Evolutionary conservation across 2,888 invertebrate species (phyloP).

Genomic region (Myathropa florea): DNA sequence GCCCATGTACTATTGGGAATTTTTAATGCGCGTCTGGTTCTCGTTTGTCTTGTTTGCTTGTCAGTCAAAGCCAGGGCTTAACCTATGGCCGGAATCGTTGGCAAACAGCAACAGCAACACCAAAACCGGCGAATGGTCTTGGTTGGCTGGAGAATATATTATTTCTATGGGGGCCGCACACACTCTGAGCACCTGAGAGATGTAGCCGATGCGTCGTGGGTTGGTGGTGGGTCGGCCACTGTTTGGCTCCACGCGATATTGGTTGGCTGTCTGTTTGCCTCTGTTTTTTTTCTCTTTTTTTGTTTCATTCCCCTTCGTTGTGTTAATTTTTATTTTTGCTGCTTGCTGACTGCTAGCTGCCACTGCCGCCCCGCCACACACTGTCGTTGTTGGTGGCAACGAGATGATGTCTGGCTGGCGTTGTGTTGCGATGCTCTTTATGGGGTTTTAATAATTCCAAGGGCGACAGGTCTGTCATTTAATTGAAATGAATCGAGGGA

Average conservation of each 20-base stretch:
- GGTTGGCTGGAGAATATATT: slow-evolving; percentile 63
- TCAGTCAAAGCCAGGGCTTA: slow-evolving; percentile 66
- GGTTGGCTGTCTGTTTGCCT: slow-evolving; percentile 26
- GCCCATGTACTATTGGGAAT: slow-evolving; percentile 65
- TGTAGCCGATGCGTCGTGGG: neutral
- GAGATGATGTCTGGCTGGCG: neutral
- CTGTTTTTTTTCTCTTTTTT: slow-evolving; percentile 17
- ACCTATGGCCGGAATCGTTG: slow-evolving; percentile 60
- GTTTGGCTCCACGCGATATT: slow-evolving; percentile 64
- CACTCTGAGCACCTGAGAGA: slow-evolving; percentile 31
- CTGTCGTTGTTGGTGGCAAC: neutral
- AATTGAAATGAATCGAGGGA: slow-evolving; percentile 66
- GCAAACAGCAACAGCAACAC: slow-evolving; percentile 11
- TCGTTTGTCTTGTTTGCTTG: slow-evolving; percentile 70
- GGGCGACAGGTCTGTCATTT: slow-evolving; percentile 66
- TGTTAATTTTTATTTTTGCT: slow-evolving; percentile 19
- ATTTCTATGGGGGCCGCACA: slow-evolving; percentile 15
- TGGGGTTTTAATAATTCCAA: slow-evolving; percentile 63
- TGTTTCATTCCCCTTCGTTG: neutral
- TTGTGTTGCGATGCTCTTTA: slow-evolving; percentile 56
- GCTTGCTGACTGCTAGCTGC: neutral
- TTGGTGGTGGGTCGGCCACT: slow-evolving; percentile 60
- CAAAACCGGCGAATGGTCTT: slow-evolving; percentile 48
- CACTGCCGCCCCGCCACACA: neutral
- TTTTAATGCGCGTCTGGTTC: slow-evolving; percentile 70